Percentiles rank a stretch among this genome's conserved stretches.
Evolutionary conservation across 2,113 vertebrate species (phyloP).

Genomic region (Lycocorax pyrrhopterus): DNA sequence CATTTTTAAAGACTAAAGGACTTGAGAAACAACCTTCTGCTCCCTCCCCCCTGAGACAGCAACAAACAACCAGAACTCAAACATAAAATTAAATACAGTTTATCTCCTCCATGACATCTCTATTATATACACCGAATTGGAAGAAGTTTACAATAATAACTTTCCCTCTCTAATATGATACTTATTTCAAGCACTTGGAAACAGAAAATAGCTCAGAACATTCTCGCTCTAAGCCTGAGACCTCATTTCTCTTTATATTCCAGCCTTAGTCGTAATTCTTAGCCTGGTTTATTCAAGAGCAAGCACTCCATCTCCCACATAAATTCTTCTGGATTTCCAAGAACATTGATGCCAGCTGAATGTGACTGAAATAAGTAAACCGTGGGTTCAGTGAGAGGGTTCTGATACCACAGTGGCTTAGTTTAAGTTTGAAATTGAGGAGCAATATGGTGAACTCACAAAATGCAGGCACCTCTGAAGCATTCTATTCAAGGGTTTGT

Average conservation of each 20-base stretch:
- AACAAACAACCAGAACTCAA: not conserved
- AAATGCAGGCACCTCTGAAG: not conserved
- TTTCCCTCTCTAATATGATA: not conserved
- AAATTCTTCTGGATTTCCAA: constrained; percentile 46
- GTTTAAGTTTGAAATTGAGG: not conserved
- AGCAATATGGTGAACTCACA: not conserved
- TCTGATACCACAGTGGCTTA: not conserved
- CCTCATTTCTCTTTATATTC: not conserved
- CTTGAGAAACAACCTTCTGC: not conserved
- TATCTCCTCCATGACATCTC: not conserved
- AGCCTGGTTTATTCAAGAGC: constrained; percentile 27
- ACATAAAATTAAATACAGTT: constrained; percentile 32
- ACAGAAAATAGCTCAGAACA: constrained; percentile 28
- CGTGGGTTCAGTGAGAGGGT: not conserved
- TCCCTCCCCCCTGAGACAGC: not conserved
- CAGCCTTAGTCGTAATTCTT: not conserved
- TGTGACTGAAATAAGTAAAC: not conserved
- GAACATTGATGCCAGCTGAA: not conserved
- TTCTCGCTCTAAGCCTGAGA: not conserved
- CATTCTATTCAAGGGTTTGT: not conserved
- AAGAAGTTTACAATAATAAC: constrained; percentile 4
- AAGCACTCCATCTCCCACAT: not conserved
- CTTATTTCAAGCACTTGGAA: not conserved
- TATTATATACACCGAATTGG: not conserved
- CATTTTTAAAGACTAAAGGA: not conserved